These are phyloP conservation scores for Toxotes lorentzi DNA, from an alignment of 2,797 vertebrate genomes.

Conservation along the genomic window DNA sequence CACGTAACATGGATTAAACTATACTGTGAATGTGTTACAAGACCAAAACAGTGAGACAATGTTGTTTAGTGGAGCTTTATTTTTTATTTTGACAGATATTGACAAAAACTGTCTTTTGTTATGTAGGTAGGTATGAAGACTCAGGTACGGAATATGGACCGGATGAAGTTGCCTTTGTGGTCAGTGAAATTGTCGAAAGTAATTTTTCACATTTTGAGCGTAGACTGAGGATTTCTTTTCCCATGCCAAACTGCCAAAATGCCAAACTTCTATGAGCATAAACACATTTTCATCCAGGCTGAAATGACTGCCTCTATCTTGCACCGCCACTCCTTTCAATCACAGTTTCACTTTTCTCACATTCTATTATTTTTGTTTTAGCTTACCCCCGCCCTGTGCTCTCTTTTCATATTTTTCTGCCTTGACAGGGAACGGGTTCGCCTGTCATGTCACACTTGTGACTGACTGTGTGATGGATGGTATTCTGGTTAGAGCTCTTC, in stretches of 20 bases:
- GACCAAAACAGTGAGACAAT: not conserved
- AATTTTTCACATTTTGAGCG: not conserved
- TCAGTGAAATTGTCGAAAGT: not conserved
- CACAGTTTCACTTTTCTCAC: slow-evolving; percentile 22
- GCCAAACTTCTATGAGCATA: not conserved
- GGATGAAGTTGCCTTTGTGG: not conserved
- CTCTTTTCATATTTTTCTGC: slow-evolving; percentile 61
- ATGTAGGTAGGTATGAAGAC: not conserved
- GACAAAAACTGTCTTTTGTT: not conserved
- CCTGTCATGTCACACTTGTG: slow-evolving; percentile 79
- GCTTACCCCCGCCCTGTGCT: slow-evolving; percentile 14
- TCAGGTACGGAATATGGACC: not conserved
- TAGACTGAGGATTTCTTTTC: not conserved
- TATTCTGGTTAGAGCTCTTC: slow-evolving; percentile 71
- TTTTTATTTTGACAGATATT: not conserved
- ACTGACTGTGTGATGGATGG: slow-evolving; percentile 77
- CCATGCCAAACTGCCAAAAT: not conserved
- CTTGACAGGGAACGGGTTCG: slow-evolving; percentile 71
- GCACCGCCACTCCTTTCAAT: slow-evolving; percentile 19
- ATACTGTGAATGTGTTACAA: not conserved
- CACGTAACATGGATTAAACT: no score
- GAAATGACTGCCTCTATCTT: slow-evolving; percentile 7
- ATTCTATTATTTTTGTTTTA: slow-evolving; percentile 47
- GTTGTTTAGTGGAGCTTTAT: no score
- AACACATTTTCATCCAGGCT: slow-evolving; percentile 10